Base-by-base conservation (phyloP, 2,888 invertebrate species). In the Monochamus alternatus region DNA sequence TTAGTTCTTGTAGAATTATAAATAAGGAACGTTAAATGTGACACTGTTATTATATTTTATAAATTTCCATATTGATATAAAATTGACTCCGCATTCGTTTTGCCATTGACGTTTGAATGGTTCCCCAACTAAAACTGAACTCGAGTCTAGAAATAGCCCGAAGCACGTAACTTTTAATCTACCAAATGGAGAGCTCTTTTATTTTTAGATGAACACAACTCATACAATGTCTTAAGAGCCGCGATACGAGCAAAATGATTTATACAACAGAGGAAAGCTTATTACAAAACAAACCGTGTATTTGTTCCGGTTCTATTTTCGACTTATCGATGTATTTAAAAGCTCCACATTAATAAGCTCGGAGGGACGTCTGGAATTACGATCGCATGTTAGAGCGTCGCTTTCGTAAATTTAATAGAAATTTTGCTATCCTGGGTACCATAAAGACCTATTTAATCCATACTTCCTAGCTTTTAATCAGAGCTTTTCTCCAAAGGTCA, bases 281-380 rank as follows among this genome's bases (percentile, higher is more conserved):
- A 52, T 55, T 62, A 58, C 43, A 44, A 69, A 59, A 43, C 69
- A 59, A 60, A 64, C 43, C 43, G 43, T 44, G 22, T 43, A 69
- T 60, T 69, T 43, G 60, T 70, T 71, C 62, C 63, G 59, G 64
- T 74, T 67, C 74, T 74, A 74, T 74, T 67, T 74, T 67, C 10
- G 60, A 55, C 47, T 67, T 73, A 74, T 67, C 67, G 32, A 47
- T 47, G 22, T 55, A 44, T 60, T 30, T 60, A 73, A 66, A 14
- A 22, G 67, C 38, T 30, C 59, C 51, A 69, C 44, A 59, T 52
- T 60, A 73, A 60, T 60, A 60, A 67, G 69, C 38, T 55, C 59
- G 62, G 5, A 9, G 12, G 51, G 44, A 58, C 58, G 43, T 22
- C 31, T 51, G 30, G 60, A 30, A 22, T 71, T 71, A 63, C 43